Evolutionary conservation across 2,888 invertebrate genomes (phyloP).

Genomic region (Lepeophtheirus nordmannii): DNA sequence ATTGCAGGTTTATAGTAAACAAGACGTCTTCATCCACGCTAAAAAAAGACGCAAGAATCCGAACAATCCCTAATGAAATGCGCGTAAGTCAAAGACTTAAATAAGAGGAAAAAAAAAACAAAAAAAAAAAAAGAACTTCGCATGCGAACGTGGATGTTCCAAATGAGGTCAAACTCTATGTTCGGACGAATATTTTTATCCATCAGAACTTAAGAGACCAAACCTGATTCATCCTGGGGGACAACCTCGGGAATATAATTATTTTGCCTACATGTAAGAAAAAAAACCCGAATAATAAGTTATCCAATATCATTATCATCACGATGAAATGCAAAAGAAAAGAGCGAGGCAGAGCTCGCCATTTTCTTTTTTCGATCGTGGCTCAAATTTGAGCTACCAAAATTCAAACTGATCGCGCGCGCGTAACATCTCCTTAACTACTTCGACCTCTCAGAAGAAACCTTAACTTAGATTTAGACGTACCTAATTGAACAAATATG

Average conservation of each 20-base stretch:
- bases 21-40: too few relatives aligned
- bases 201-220: background rate
- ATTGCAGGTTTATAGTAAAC: too few relatives aligned
- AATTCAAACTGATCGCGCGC: background rate
- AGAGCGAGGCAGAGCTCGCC: background rate
- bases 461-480: background rate
- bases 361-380: background rate
- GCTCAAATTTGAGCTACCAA: background rate
- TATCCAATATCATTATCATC: background rate
- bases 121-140: background rate
- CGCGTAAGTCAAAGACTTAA: background rate
- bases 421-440: background rate
- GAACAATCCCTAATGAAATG: background rate
- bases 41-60: too few relatives aligned
- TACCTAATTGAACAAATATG: too few relatives aligned
- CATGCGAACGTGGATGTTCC: slow-evolving; percentile 9
- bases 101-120: background rate
- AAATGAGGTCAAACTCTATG: background rate
- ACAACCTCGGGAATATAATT: background rate
- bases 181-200: background rate
- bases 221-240: slow-evolving; percentile 1
- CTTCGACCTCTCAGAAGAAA: slow-evolving; percentile 4
- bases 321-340: background rate
- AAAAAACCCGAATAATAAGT: background rate
- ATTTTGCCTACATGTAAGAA: background rate